Conservation (phyloP, 2,113 vertebrate species). For the Dasyprocta punctata region DNA sequence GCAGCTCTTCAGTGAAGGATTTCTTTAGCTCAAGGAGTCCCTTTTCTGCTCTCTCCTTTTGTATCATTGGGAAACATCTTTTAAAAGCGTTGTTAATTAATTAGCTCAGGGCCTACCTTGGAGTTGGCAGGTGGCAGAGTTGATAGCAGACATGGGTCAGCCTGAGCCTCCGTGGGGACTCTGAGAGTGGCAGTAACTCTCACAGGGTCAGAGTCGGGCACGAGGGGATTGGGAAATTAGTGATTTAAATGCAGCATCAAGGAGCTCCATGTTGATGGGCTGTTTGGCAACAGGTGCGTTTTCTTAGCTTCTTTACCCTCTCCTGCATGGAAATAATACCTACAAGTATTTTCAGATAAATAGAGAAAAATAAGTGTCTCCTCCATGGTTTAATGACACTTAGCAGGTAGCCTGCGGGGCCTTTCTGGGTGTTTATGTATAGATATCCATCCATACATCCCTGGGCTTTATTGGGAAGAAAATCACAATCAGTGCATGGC, state of each 20-base stretch:
- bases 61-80: neutral
- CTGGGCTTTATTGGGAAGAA: neutral
- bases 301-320: neutral
- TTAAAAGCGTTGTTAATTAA: conserved; percentile 38
- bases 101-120: neutral
- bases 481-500: neutral
- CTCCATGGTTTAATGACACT: neutral
- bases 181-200: neutral
- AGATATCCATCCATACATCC: neutral
- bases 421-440: neutral
- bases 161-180: neutral
- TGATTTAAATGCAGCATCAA: neutral
- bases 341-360: neutral
- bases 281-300: neutral
- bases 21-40: conserved; percentile 41
- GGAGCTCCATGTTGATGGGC: neutral
- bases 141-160: neutral
- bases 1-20: neutral
- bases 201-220: accelerated
- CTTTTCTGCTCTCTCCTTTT: neutral
- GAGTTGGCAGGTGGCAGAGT: neutral
- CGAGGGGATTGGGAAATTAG: neutral
- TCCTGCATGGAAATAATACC: neutral
- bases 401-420: neutral
- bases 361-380: neutral